Base-by-base conservation (phyloP, 30 jellyfish, hydroid and myxozoan species). In the Cassiopea xamachana region DNA sequence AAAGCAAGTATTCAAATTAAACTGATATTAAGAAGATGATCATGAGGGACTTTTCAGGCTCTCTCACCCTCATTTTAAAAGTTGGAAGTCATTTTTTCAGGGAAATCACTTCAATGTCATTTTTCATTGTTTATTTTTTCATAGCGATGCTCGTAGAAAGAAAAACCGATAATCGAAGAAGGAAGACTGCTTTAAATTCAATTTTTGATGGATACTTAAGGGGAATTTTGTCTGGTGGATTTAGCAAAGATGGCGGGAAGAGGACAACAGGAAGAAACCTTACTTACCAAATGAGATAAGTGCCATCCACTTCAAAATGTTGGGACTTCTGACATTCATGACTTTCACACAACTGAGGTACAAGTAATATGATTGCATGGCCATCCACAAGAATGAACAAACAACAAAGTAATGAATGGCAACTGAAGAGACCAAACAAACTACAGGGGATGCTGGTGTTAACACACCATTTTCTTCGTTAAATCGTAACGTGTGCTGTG, bases 291-390 rank as follows among this genome's bases (percentile, higher is more conserved):
- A 47, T 15, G 91, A 55, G 10, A 47, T 14, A 17, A 18, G 46
- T 39, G 91, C 46, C 91, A 82, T 82, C 76, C 69, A 60, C 43
- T 17, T 69, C 74, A 82, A 5, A 1, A 68, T 68, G 50, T 82
- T 68, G 14, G 88, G 12, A 17, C 69, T 46, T 0, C 44, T 2
- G 5, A 55, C 48, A 15, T 48, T 46, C 91, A 82, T 82, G 44
- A 82, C 91, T 68, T 82, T 82, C 9, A 82, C 91, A 82, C 91
- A 82, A 55, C 91, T 82, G 6, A 82, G 61, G 62, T 82, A 82
- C 19, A 82, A 74, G 83, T 67, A 82, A 74, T 82, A 82, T 9
- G 91, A 68, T 49, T 82, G 91, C 91, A 82, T 82, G n/a, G 75
- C 2, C 91, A 82, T 82, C 91, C 91, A 82, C 16, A 68, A 46